Base-by-base conservation (phyloP, 2,888 invertebrate genomes). In the Pyralis farinalis region DNA sequence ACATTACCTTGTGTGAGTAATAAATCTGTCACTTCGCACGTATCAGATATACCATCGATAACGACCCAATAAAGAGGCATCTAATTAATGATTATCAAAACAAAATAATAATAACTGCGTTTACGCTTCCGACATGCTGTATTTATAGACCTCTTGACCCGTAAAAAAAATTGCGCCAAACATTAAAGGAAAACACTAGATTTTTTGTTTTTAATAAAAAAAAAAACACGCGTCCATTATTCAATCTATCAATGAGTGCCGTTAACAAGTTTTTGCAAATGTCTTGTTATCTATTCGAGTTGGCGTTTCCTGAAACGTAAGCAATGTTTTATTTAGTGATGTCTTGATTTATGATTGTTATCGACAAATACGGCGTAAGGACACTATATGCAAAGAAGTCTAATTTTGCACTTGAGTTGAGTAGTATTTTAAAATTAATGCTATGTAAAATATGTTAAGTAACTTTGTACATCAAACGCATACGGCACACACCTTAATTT, bases 51-150 rank as follows among this genome's bases (percentile, higher is more conserved):
- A 68, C 70, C 69, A 65, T 68, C 72, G 71, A 72, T 73, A 77
- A 76, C 69, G 63, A 76, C 64, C 75, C 73, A 77, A 80, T 80
- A 79, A 77, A 71, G 68, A 73, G 63, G 63, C 74, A 69, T 79
- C 78, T 83, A 83, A 83, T 81, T 82, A 78, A 81, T 80, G 74
- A 81, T 80, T 79, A 70, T 80, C 75, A 70, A 78, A 76, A 74
- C 62, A 56, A 57, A 7, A 55, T 76, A 73, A 73, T n/a, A n/a
- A 81, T 79, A 74, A 63, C 63, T 67, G 63, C 61, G 48, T 51
- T 54, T 50, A 66, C 63, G 58, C 71, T 82, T 82, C 82, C 78
- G 78, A 77, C 76, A 77, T 63, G 41, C 58, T 58, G 58, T 67
- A 73, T 71, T 78, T 75, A 75, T 73, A 68, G 69, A 73, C 55